phyloP scores from a whole-genome alignment of 2,113 vertebrate species.

The Mohoua ochrocephala region DNA sequence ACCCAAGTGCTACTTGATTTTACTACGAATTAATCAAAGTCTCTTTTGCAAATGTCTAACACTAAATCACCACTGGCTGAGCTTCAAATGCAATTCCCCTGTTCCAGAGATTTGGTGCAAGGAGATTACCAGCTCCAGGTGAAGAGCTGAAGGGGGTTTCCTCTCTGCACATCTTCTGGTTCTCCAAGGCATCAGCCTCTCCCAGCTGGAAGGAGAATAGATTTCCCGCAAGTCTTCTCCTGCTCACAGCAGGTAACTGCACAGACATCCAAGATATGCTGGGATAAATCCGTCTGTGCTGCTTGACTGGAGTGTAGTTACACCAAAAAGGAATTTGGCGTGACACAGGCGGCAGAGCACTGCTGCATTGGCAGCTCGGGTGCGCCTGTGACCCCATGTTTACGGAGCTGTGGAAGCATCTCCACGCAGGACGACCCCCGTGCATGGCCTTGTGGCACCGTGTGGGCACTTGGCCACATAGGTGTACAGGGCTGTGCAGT shows the following conservation, averaged over 20 bases:
- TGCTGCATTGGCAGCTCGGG: background rate
- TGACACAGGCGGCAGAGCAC: background rate
- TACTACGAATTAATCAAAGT: slow-evolving; percentile 56
- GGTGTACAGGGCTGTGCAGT: background rate
- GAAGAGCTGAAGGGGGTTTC: slow-evolving; percentile 39
- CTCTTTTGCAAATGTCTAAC: slow-evolving; percentile 4
- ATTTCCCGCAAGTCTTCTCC: slow-evolving; percentile 21
- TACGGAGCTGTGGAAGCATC: background rate
- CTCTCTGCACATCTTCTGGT: background rate
- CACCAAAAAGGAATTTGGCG: background rate
- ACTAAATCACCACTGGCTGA: slow-evolving; percentile 3
- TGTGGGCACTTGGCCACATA: background rate
- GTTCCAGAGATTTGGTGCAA: background rate
- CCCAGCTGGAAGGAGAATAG: slow-evolving; percentile 1
- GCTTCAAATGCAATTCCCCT: background rate
- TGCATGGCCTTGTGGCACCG: background rate
- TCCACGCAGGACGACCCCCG: rapidly evolving
- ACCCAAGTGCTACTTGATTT: slow-evolving; percentile 35
- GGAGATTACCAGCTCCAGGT: slow-evolving; percentile 14
- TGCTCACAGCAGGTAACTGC: background rate
- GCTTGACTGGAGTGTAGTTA: background rate
- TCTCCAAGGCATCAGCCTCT: slow-evolving; percentile 6
- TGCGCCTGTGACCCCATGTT: background rate
- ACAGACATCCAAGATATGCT: background rate
- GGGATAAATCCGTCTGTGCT: background rate